Percentiles rank a stretch among this genome's conserved stretches.
These are phyloP conservation scores for Petrocephalus schoutedeni DNA, from an alignment of 2,797 vertebrate genomes.

Conservation along the genomic window DNA sequence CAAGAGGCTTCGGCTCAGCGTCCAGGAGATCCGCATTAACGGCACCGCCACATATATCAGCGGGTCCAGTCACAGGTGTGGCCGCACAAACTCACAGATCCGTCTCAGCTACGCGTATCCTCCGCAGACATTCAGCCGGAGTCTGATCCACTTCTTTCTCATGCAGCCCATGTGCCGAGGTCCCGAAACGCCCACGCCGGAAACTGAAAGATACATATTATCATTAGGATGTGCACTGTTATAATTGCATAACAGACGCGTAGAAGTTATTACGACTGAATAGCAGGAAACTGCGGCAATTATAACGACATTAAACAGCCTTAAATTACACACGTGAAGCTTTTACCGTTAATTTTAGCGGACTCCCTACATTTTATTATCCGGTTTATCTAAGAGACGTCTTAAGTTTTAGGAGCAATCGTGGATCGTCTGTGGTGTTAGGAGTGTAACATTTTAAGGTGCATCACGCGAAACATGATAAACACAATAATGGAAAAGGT, in stretches of 20 bases:
- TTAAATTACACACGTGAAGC: neutral
- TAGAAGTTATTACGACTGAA: constrained; percentile 1
- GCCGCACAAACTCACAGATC: constrained; percentile 22
- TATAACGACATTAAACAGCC: neutral
- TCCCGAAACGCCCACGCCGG: neutral
- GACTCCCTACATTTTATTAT: neutral
- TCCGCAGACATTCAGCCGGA: constrained; percentile 36
- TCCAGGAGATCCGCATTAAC: constrained; percentile 33
- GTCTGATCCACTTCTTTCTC: constrained; percentile 19
- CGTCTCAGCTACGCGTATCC: constrained; percentile 34
- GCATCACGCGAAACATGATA: constrained; percentile 33
- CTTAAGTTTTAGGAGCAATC: constrained; percentile 15
- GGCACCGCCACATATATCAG: constrained; percentile 38
- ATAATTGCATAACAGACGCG: constrained; percentile 5
- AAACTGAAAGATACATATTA: constrained; percentile 5
- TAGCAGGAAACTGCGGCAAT: neutral
- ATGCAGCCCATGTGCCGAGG: constrained; percentile 22
- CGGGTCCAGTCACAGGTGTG: constrained; percentile 33
- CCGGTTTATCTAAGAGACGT: neutral
- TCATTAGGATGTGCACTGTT: neutral
- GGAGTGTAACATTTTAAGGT: constrained; percentile 33
- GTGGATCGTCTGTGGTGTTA: constrained; percentile 42
- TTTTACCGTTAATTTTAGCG: neutral
- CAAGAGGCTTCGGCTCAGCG: constrained; percentile 16
- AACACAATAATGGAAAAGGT: constrained; percentile 39